Conservation (phyloP, 2,113 vertebrate genomes). For the Tetrax tetrax region DNA sequence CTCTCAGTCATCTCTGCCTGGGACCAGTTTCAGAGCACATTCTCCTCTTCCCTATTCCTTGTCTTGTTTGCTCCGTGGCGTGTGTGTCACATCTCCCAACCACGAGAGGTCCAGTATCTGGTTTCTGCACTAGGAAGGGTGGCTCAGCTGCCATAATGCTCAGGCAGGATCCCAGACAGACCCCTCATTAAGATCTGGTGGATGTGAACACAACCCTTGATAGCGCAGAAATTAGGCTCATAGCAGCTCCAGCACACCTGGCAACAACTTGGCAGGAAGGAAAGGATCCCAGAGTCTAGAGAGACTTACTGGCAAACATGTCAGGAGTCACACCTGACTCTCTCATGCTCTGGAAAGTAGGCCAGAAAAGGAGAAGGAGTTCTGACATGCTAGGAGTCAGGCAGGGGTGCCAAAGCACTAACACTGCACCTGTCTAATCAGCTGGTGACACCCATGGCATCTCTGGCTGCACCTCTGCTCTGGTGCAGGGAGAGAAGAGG, state of each 20-base stretch:
- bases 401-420: neutral
- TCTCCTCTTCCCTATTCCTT: neutral
- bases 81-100: neutral
- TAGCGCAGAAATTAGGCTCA: neutral
- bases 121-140: neutral
- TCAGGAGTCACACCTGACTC: neutral
- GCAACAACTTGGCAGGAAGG: neutral
- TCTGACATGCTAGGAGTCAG: neutral
- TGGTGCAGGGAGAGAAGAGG: neutral
- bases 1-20: neutral
- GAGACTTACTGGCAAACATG: accelerated
- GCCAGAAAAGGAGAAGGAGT: neutral
- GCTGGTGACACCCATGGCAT: neutral
- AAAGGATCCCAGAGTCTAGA: neutral
- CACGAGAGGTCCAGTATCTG: neutral
- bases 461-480: neutral
- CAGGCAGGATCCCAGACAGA: neutral
- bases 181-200: neutral
- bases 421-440: neutral
- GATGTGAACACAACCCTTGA: neutral
- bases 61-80: neutral
- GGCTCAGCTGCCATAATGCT: accelerated
- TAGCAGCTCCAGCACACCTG: neutral
- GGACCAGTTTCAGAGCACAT: neutral
- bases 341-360: no score